A percentile compares a stretch with the other conserved stretches of the same genome.
These are phyloP conservation scores for Mythimna loreyi DNA, from an alignment of 2,888 invertebrate species.

Conservation along the genomic window DNA sequence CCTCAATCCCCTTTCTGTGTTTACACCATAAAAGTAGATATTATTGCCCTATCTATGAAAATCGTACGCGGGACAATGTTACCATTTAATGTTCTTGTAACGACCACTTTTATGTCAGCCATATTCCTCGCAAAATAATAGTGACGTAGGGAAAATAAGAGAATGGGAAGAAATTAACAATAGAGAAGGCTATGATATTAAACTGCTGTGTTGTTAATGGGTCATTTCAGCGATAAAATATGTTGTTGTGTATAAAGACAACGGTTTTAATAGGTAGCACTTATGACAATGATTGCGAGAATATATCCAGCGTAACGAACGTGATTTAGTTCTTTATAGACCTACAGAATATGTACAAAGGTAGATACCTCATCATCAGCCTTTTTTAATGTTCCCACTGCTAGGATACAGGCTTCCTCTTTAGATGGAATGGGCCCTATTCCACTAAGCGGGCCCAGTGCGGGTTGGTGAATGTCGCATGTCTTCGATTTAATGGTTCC, in stretches of 20 bases:
- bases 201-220: constrained; percentile 40
- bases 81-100: constrained; percentile 62
- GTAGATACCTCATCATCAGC: too few relatives aligned
- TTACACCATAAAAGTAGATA: constrained; percentile 55
- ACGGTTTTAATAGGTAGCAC: constrained; percentile 1
- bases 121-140: constrained; percentile 59
- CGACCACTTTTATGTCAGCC: constrained; percentile 61
- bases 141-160: constrained; percentile 48
- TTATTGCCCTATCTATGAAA: constrained; percentile 59
- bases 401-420: too few relatives aligned
- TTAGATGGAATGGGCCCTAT: too few relatives aligned
- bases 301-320: neutral
- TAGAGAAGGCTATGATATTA: constrained; percentile 26
- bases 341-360: too few relatives aligned
- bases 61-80: constrained; percentile 51
- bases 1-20: constrained; percentile 49
- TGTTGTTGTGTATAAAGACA: neutral
- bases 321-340: neutral
- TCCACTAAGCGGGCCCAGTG: too few relatives aligned
- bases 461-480: too few relatives aligned
- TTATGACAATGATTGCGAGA: neutral
- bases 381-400: too few relatives aligned
- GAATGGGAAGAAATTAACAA: constrained; percentile 44
- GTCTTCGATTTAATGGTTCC: too few relatives aligned
- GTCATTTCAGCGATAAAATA: constrained; percentile 21